Percentiles rank a stretch among this genome's conserved stretches.
Conservation (phyloP, 2,113 vertebrate genomes). For the Gadus chalcogrammus region DNA sequence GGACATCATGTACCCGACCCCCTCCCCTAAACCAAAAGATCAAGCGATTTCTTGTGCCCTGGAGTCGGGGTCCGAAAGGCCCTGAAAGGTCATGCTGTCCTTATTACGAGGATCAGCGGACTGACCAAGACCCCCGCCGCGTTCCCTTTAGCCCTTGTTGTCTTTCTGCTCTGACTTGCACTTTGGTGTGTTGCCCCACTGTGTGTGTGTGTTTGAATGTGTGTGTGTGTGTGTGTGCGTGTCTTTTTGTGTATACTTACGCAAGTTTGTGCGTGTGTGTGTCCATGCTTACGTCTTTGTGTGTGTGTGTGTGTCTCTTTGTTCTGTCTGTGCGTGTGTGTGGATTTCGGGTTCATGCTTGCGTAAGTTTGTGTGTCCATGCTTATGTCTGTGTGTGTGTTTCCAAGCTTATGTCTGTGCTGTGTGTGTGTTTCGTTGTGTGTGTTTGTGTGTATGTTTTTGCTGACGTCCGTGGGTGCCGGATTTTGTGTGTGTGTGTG, state of each 20-base stretch:
- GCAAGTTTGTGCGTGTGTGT: too few species aligned
- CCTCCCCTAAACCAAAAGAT: too few species aligned
- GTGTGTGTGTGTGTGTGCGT: neutral
- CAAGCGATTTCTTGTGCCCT: too few species aligned
- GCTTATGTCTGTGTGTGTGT: neutral
- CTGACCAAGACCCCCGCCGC: slow-evolving; percentile 20
- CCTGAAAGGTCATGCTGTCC: slow-evolving; percentile 64
- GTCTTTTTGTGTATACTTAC: neutral
- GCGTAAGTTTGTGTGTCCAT: too few species aligned
- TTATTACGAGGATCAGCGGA: slow-evolving; percentile 65
- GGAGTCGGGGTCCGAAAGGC: too few species aligned
- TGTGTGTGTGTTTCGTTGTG: neutral
- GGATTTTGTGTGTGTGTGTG: too few species aligned
- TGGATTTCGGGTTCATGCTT: too few species aligned
- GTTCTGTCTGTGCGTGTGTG: too few species aligned
- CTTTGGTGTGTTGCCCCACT: neutral
- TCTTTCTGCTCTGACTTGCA: slow-evolving; percentile 24
- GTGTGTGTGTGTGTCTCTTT: neutral
- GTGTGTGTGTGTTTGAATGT: neutral
- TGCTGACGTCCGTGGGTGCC: neutral
- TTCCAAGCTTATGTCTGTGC: too few species aligned
- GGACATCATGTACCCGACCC: slow-evolving; percentile 8
- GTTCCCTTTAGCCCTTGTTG: slow-evolving; percentile 36
- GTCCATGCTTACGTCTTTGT: too few species aligned
- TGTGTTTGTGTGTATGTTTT: too few species aligned